Evolutionary conservation across 2,888 invertebrate genomes (phyloP).

Genomic region (Drosophila nr. medialis): DNA sequence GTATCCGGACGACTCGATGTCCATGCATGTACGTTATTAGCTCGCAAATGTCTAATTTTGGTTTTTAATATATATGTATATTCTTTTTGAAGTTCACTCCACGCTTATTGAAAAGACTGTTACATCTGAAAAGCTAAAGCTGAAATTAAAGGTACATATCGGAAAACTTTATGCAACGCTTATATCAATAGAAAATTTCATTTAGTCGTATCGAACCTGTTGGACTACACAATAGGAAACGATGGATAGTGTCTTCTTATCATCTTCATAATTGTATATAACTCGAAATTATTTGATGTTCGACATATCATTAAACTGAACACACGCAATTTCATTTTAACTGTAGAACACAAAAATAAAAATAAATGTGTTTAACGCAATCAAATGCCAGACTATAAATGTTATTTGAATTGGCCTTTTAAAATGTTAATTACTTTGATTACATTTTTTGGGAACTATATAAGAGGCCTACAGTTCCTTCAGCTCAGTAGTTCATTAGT

Average conservation of each 20-base stretch:
- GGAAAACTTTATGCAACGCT: neutral
- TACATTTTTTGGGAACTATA: slow-evolving; percentile 3
- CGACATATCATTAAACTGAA: neutral
- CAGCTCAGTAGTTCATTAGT: neutral
- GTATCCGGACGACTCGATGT: neutral
- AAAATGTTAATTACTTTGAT: slow-evolving; percentile 3
- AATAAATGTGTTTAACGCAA: neutral
- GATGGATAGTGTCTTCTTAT: neutral
- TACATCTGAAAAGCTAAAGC: neutral
- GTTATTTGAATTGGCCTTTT: slow-evolving; percentile 16
- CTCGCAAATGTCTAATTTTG: neutral
- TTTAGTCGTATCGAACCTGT: neutral
- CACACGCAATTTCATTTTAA: neutral
- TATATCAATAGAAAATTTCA: neutral
- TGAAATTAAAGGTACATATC: neutral
- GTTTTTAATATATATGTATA: neutral
- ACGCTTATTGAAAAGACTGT: neutral
- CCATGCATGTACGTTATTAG: neutral
- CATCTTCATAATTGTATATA: slow-evolving; percentile 7
- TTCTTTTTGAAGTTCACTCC: neutral
- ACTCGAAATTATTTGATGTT: slow-evolving; percentile 8
- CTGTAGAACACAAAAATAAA: neutral
- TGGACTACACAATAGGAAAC: neutral
- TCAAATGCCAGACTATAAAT: slow-evolving; percentile 2
- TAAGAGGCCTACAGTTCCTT: neutral